phyloP scores from a whole-genome alignment of 2,888 invertebrate genomes.

The Cyaniris semiargus region DNA sequence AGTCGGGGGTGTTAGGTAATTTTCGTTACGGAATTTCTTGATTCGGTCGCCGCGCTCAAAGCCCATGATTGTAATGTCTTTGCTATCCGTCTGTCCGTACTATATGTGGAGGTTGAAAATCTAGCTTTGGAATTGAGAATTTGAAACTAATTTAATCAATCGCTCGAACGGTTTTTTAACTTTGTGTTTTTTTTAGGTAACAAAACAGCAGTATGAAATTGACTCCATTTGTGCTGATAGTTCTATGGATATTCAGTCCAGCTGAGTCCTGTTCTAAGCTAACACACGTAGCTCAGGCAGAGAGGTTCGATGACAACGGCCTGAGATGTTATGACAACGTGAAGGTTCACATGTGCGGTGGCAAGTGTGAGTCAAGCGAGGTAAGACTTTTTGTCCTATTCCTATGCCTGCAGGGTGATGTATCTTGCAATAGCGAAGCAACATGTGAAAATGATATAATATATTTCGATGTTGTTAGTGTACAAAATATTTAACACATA shows the following conservation, averaged over 20 bases:
- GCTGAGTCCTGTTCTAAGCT: slow-evolving; percentile 80
- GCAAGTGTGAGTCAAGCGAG: slow-evolving; percentile 91
- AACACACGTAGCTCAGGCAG: slow-evolving; percentile 84
- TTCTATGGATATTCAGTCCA: slow-evolving; percentile 32
- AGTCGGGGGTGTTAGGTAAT: too few relatives aligned
- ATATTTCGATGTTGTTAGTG: neutral
- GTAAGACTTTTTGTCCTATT: slow-evolving; percentile 52
- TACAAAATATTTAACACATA: too few relatives aligned
- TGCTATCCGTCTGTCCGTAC: too few relatives aligned
- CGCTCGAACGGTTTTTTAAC: neutral
- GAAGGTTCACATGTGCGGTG: slow-evolving; percentile 89
- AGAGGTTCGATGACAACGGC: slow-evolving; percentile 82
- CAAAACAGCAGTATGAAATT: neutral
- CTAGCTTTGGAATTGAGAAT: too few relatives aligned
- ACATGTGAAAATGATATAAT: neutral
- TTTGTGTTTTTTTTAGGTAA: neutral
- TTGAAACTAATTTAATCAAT: too few relatives aligned
- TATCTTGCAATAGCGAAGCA: too few relatives aligned
- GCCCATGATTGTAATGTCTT: too few relatives aligned
- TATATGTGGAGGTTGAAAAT: too few relatives aligned
- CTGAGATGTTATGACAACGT: slow-evolving; percentile 88
- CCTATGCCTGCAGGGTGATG: neutral
- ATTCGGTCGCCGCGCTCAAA: too few relatives aligned
- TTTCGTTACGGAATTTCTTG: too few relatives aligned
- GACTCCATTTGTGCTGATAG: neutral